Evolutionary conservation across 1,140 invertebrate genomes (phyloP).

Genomic region (Drosophila bocqueti): DNA sequence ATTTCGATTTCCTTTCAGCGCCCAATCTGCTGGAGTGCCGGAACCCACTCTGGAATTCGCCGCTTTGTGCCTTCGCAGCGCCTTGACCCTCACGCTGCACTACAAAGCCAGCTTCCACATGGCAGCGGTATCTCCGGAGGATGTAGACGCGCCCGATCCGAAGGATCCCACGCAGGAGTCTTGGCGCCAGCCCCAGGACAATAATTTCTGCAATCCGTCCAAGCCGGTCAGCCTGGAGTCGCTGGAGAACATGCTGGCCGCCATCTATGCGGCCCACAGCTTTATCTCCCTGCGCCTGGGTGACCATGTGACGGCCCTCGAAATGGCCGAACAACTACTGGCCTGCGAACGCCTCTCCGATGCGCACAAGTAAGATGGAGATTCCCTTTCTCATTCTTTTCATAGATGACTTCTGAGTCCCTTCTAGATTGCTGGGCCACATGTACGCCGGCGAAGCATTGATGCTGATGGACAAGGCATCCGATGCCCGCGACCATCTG

Average conservation of each 20-base stretch:
- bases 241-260: conserved; percentile 87
- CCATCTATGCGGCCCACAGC: conserved; percentile 91
- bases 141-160: conserved; percentile 84
- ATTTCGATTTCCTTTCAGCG: conserved; percentile 78
- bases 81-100: conserved; percentile 87
- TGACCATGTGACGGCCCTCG: conserved; percentile 92
- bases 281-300: conserved; percentile 94
- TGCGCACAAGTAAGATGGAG: conserved; percentile 66
- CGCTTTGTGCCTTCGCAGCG: conserved; percentile 94
- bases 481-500: conserved; percentile 93
- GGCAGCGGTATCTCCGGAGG: conserved; percentile 45
- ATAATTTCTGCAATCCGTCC: conserved; percentile 85
- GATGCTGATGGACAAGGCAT: conserved; percentile 93
- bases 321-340: conserved; percentile 87
- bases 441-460: conserved; percentile 96
- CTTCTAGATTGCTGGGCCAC: conserved; percentile 91
- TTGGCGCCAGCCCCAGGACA: conserved; percentile 81
- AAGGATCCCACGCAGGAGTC: conserved; percentile 73
- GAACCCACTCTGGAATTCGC: conserved; percentile 96
- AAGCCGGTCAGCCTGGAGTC: conserved; percentile 81
- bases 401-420: neutral
- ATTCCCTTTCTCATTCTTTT: no score
- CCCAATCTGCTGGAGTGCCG: conserved; percentile 92
- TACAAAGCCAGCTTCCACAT: conserved; percentile 85
- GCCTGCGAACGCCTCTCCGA: conserved; percentile 77